Conservation (phyloP, 1,140 invertebrate species). For the Anoplolepis gracilipes region DNA sequence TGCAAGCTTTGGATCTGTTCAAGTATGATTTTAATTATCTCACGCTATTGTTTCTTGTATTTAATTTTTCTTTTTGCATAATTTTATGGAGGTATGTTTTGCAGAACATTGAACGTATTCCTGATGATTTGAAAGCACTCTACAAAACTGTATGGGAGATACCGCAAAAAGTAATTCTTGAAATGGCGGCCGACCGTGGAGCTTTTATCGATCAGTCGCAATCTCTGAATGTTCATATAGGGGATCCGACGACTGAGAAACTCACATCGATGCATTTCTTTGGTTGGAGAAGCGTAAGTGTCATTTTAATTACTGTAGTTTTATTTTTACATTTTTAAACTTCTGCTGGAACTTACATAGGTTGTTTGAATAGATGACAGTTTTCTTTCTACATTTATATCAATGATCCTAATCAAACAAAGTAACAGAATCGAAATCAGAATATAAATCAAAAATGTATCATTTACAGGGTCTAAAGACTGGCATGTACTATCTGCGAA, state of each 20-base stretch:
- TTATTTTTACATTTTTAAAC: neutral
- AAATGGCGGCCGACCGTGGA: constrained; percentile 99
- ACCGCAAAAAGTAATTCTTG: constrained; percentile 96
- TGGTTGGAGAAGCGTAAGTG: constrained; percentile 95
- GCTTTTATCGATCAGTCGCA: constrained; percentile 99
- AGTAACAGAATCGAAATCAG: neutral
- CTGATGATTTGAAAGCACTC: constrained; percentile 94
- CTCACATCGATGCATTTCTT: constrained; percentile 99
- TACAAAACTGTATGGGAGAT: constrained; percentile 99
- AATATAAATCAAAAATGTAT: neutral
- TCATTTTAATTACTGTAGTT: neutral
- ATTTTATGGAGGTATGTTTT: neutral
- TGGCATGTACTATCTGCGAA: constrained; percentile 99
- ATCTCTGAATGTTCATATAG: constrained; percentile 98
- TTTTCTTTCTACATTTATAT: neutral
- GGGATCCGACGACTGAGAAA: constrained; percentile 96
- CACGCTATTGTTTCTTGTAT: neutral
- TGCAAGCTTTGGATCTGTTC: constrained; percentile 96
- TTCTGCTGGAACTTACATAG: too few species aligned
- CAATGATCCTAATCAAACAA: neutral
- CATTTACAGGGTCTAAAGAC: constrained; percentile 96
- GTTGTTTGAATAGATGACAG: neutral
- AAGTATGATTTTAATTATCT: constrained; percentile 82
- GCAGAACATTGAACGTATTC: constrained; percentile 89
- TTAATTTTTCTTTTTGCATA: neutral